Evolutionary conservation across 2,113 vertebrate species (phyloP).

Genomic region (Ramphastos sulfuratus): DNA sequence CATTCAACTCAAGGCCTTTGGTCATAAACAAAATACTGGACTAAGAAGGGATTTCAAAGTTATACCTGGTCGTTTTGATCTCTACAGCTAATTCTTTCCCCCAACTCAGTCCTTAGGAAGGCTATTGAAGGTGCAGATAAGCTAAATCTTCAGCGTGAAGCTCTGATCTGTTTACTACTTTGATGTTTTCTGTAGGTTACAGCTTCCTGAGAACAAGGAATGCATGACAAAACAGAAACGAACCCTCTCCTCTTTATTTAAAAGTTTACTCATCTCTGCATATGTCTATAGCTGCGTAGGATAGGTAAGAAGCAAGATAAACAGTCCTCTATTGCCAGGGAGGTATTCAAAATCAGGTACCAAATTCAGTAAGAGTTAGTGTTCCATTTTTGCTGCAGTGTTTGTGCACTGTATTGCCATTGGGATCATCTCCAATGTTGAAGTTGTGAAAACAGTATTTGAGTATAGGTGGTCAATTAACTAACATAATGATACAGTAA

Average conservation of each 20-base stretch:
- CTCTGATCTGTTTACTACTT: slow-evolving; percentile 1
- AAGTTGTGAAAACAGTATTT: background rate
- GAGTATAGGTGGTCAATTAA: background rate
- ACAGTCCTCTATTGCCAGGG: background rate
- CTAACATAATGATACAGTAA: background rate
- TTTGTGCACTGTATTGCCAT: background rate
- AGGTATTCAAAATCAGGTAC: background rate
- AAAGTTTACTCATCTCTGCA: background rate
- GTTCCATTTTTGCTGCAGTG: background rate
- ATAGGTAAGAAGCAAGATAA: background rate
- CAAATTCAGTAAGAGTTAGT: background rate
- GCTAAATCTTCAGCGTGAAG: background rate
- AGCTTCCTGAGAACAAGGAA: background rate
- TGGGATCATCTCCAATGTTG: background rate
- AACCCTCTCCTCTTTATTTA: background rate
- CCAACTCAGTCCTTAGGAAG: background rate
- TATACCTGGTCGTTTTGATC: background rate
- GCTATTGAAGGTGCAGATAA: background rate
- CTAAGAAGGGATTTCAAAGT: slow-evolving; percentile 37
- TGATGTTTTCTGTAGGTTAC: background rate
- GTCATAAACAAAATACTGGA: slow-evolving; percentile 22
- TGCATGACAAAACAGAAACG: background rate
- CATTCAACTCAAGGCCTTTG: background rate
- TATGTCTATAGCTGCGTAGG: background rate
- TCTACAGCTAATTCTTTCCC: slow-evolving; percentile 10